Evolutionary conservation across 2,113 vertebrate species (phyloP), one percentile per base, ranked within the genome.

Genomic region (Maccullochella peelii): DNA sequence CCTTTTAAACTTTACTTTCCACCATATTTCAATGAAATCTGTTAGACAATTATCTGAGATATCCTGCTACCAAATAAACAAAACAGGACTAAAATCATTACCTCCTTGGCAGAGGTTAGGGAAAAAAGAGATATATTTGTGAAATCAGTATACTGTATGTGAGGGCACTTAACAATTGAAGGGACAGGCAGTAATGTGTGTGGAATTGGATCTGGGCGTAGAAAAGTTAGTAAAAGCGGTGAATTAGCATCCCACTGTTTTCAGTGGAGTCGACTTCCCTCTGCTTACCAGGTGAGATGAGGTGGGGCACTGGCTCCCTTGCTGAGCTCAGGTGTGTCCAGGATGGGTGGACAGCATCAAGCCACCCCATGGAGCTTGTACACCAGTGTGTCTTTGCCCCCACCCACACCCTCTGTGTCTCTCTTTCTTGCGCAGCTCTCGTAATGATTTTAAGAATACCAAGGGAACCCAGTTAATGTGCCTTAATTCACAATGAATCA

Each of bases 281-380:
- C 49, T 47, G 47, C 68, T 81, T 77, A 27, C 16, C 30, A 65
- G 70, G 58, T 85, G 23, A 47, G 67, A 52, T 55, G 8, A 77
- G 80, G 83, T 63, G 79, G 49, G 88, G 80, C 11, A 1, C 55
- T 25, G 5, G 84, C 67, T 76, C 63, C 71, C 84, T 73, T 81
- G 79, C 77, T 83, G 84, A 61, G 77, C 49, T 83, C 78, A 89
- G 84, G 85, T 87, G 83, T 87, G 82, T 87, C 67, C 77, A 68
- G 77, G 50, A 81, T 69, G 77, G 75, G 42, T 77, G 68, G 68
- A 82, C 36, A 33, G 52, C 52, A 54, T 52, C 73, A 49, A 25
- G 12, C 25, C 42, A 14, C 40, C 40, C 15, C 21, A 23, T 10
- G 38, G 69, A 74, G 66, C 25, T 61, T 10, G 7, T 11, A 77